Conservation (phyloP, 2,113 vertebrate genomes). For the Melanotaenia duboulayi region DNA sequence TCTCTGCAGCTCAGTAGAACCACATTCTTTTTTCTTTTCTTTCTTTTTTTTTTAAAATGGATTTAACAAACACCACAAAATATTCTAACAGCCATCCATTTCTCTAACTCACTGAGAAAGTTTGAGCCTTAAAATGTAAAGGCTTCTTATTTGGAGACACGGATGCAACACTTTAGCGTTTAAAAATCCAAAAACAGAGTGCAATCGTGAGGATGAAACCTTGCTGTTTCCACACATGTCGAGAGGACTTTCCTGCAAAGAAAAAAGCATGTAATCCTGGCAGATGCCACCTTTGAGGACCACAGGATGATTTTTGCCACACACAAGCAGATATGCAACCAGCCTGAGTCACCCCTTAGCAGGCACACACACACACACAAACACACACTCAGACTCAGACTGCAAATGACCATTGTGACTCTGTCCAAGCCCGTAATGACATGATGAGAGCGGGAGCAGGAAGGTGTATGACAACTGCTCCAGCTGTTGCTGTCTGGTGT, state of each 20-base stretch:
- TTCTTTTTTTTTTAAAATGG: background rate
- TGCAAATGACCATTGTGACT: slow-evolving; percentile 28
- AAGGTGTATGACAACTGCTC: slow-evolving; percentile 27
- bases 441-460: slow-evolving; percentile 12
- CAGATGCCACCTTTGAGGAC: slow-evolving; percentile 46
- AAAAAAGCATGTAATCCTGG: slow-evolving; percentile 26
- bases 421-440: slow-evolving; percentile 18
- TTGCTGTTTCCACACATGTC: slow-evolving; percentile 48
- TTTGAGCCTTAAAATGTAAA: slow-evolving; percentile 39
- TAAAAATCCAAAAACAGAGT: slow-evolving; percentile 43
- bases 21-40: slow-evolving; percentile 7
- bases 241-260: slow-evolving; percentile 38
- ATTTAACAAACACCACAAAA: slow-evolving; percentile 12
- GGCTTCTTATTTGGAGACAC: slow-evolving; percentile 36
- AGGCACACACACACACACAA: background rate
- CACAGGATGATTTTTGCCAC: slow-evolving; percentile 59
- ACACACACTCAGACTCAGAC: slow-evolving; percentile 18
- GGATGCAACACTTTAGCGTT: background rate
- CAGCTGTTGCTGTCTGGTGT: slow-evolving; percentile 39
- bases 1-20: slow-evolving; percentile 20
- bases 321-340: slow-evolving; percentile 20
- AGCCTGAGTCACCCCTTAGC: slow-evolving; percentile 7
- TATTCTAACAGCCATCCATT: slow-evolving; percentile 29
- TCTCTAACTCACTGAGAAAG: slow-evolving; percentile 7
- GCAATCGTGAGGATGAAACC: slow-evolving; percentile 45